These are phyloP conservation scores for Trachurus trachurus DNA, from an alignment of 2,797 vertebrate genomes.

Conservation along the genomic window DNA sequence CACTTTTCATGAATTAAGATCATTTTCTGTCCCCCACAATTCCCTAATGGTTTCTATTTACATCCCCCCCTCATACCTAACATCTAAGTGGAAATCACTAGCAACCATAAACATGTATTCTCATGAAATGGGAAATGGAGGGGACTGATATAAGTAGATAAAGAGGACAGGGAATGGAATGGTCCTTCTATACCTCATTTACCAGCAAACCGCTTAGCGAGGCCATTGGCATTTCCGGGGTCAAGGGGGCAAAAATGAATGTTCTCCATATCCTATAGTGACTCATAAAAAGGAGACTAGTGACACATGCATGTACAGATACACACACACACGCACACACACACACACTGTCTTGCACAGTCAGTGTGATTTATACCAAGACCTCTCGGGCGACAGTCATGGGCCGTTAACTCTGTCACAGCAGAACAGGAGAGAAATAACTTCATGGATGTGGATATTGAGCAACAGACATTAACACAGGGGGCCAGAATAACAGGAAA, in stretches of 20 bases:
- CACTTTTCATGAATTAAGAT: constrained; percentile 35
- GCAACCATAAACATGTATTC: constrained; percentile 78
- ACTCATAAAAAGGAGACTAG: constrained; percentile 66
- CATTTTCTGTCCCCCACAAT: constrained; percentile 37
- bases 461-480: constrained; percentile 75
- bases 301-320: constrained; percentile 45
- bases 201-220: constrained; percentile 85
- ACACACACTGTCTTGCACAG: constrained; percentile 27
- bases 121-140: constrained; percentile 83
- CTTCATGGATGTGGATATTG: constrained; percentile 78
- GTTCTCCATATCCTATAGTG: constrained; percentile 73
- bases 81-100: constrained; percentile 72
- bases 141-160: constrained; percentile 83
- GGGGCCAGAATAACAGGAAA: constrained; percentile 83
- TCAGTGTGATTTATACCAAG: constrained; percentile 75
- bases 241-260: constrained; percentile 80
- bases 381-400: constrained; percentile 74
- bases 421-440: constrained; percentile 75
- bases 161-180: constrained; percentile 72
- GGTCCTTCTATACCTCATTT: constrained; percentile 87
- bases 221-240: constrained; percentile 87
- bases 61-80: constrained; percentile 47
- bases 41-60: constrained; percentile 53
- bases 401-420: constrained; percentile 79
- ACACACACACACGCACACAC: constrained; percentile 7